Percentiles rank a stretch among this genome's conserved stretches.
These are phyloP conservation scores for Myzus persicae DNA, from an alignment of 1,140 invertebrate genomes.

Conservation along the genomic window DNA sequence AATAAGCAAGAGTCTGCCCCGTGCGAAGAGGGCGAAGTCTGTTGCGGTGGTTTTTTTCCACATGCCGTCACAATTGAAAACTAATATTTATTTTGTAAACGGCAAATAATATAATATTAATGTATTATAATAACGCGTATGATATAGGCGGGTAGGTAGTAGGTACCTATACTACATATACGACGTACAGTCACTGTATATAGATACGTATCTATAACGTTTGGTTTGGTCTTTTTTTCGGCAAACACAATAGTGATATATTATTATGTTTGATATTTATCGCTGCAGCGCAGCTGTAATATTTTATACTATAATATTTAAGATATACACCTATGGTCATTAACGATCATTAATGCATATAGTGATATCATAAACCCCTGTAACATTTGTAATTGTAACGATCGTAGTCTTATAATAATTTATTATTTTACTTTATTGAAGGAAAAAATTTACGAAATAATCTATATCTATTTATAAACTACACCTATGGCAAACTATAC, in stretches of 20 bases:
- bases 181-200: background rate
- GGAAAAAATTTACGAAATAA: too few relatives aligned
- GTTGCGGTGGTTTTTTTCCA: too few relatives aligned
- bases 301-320: background rate
- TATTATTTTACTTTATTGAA: too few relatives aligned
- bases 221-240: background rate
- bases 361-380: background rate
- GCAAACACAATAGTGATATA: too few relatives aligned
- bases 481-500: too few relatives aligned
- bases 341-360: background rate
- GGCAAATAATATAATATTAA: background rate
- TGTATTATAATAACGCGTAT: background rate
- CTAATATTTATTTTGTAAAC: conserved; percentile 35
- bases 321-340: too few relatives aligned
- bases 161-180: background rate
- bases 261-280: background rate
- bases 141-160: background rate
- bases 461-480: too few relatives aligned
- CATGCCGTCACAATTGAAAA: background rate
- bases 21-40: background rate
- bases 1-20: background rate
- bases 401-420: background rate
- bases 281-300: background rate
- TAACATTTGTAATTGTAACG: background rate
- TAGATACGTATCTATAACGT: background rate